Base-by-base conservation (phyloP, 2,113 vertebrate genomes). In the Lepidothrix coronata region DNA sequence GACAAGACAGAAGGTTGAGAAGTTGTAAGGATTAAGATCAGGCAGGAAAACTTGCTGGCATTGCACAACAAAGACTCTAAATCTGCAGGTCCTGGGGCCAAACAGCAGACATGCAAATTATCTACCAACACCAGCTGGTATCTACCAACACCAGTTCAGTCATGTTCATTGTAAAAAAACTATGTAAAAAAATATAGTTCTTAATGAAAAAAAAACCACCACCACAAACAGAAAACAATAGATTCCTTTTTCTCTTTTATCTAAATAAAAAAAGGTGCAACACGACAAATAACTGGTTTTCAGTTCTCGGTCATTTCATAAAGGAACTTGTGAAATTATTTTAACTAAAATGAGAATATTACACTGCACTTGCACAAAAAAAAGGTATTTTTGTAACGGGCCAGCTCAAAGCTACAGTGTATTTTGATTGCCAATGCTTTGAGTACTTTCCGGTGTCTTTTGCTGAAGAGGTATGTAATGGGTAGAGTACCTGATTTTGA, bases 21-120 rank as follows among this genome's bases (percentile, higher is more conserved):
- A 92, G 39, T 31, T 80, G 6, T 58, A 78, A 93, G 8, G 39
- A 89, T 77, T 66, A 73, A 2, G 7, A 75, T 2, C 18, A 62
- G 13, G 55, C n/a, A 95, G 46, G 44, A 86, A 91, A 91, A 43
- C 20, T 66, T 88, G 57, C 86, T 66, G 49, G 59, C 25, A 43
- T 5, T 76, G 49, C 63, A 86, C 15, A 86, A 75, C 6, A 2
- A 92, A 81, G 33, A 37, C 43, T 61, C 39, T 48, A 54, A 84
- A 87, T 31, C 54, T 79, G 49, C 61, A 76, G 30, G 24, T 85
- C 63, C 51, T 49, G 28, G 35, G 59, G 46, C 23, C 54, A 77
- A 37, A 27, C 37, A 58, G 58, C 58, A 93, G 33, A 54, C 76
- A 83, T 31, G 37, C 51, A 81, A 81, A 54, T 59, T 31, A 85